phyloP scores from a whole-genome alignment of 2,113 vertebrate genomes.

The Hippocampus barbouri region DNA sequence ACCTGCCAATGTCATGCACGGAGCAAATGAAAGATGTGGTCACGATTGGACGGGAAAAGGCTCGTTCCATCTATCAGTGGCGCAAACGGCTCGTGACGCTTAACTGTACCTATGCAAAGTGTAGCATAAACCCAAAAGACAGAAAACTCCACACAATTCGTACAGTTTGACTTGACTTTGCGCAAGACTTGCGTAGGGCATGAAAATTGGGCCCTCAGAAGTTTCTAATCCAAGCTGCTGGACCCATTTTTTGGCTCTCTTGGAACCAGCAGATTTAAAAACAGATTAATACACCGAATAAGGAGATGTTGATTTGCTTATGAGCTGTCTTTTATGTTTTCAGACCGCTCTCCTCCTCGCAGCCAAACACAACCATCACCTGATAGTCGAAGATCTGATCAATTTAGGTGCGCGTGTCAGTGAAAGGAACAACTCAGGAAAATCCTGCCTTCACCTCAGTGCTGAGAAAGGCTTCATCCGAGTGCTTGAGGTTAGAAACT shows the following conservation, averaged over 20 bases:
- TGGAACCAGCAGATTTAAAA: neutral
- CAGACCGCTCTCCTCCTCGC: slow-evolving; percentile 82
- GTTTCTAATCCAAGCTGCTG: neutral
- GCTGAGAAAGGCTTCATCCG: slow-evolving; percentile 78
- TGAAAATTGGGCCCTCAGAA: neutral
- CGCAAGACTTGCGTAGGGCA: too few relatives aligned
- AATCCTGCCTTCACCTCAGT: slow-evolving; percentile 80
- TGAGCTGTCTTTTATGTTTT: slow-evolving; percentile 4
- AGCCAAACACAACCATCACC: slow-evolving; percentile 79
- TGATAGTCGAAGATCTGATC: slow-evolving; percentile 80
- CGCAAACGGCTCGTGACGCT: too few relatives aligned
- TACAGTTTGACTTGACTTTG: too few relatives aligned
- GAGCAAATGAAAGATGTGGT: too few relatives aligned
- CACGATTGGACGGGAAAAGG: too few relatives aligned
- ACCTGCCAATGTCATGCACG: too few relatives aligned
- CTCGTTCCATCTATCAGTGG: too few relatives aligned
- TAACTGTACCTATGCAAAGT: too few relatives aligned
- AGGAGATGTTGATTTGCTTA: too few relatives aligned
- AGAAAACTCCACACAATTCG: too few relatives aligned
- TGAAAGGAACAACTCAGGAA: slow-evolving; percentile 66
- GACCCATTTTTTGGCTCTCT: neutral
- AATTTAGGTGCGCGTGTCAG: slow-evolving; percentile 75
- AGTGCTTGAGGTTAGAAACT: slow-evolving; percentile 73
- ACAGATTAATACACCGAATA: neutral
- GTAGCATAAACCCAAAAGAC: too few relatives aligned